Conservation (phyloP, 1,140 invertebrate species). For the Polyergus mexicanus region DNA sequence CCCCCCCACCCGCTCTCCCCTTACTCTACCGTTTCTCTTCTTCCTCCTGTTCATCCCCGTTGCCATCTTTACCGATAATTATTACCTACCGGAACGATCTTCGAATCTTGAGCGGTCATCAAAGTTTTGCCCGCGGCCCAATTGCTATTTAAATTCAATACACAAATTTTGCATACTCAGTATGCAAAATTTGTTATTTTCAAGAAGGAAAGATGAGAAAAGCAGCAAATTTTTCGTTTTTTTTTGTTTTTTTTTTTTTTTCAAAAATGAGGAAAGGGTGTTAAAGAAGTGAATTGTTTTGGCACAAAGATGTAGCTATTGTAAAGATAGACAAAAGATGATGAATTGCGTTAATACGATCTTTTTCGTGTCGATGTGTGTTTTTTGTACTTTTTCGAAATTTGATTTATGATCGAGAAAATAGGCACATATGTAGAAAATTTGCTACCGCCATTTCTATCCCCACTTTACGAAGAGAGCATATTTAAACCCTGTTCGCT, state of each 20-base stretch:
- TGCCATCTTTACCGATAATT: constrained; percentile 66
- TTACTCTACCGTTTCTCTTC: neutral
- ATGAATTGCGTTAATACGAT: too few relatives aligned
- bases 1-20: too few relatives aligned
- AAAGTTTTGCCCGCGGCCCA: constrained; percentile 22
- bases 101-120: constrained; percentile 56
- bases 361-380: too few relatives aligned
- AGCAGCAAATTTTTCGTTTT: neutral
- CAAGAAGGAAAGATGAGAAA: neutral
- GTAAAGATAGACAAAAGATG: too few relatives aligned
- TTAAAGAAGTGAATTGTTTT: neutral
- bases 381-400: too few relatives aligned
- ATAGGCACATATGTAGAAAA: too few relatives aligned
- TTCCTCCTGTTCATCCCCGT: neutral
- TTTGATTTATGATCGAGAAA: too few relatives aligned
- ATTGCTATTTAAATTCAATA: constrained; percentile 27
- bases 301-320: too few relatives aligned
- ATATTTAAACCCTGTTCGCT: too few relatives aligned
- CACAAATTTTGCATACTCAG: too few relatives aligned
- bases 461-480: too few relatives aligned
- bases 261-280: neutral
- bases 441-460: too few relatives aligned
- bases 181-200: neutral
- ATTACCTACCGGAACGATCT: constrained; percentile 57
- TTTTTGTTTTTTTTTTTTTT: neutral